A percentile compares a stretch with the other conserved stretches of the same genome.
Conservation (phyloP, 2,113 vertebrate species). For the Rhabdomys dilectus region DNA sequence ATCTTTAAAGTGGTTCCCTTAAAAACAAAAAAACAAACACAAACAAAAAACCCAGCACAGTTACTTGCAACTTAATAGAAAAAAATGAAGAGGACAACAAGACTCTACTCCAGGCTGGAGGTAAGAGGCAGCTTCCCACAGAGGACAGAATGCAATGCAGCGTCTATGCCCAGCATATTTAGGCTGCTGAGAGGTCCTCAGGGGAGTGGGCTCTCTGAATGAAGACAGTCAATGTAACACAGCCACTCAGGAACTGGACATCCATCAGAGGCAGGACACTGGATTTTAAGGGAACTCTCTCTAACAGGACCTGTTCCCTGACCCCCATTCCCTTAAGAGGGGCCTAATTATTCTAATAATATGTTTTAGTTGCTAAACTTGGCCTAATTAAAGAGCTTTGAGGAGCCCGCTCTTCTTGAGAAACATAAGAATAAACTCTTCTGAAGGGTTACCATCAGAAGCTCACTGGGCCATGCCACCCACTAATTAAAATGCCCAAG, state of each 20-base stretch:
- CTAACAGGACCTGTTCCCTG: neutral
- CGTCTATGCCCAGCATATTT: neutral
- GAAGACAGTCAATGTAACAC: neutral
- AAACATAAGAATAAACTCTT: slow-evolving; percentile 80
- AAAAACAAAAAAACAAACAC: neutral
- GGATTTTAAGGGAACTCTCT: neutral
- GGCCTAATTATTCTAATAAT: slow-evolving; percentile 77
- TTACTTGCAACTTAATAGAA: neutral
- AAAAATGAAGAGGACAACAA: neutral
- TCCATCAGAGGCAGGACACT: neutral
- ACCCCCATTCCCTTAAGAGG: slow-evolving; percentile 48
- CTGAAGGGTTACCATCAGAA: slow-evolving; percentile 83
- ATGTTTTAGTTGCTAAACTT: slow-evolving; percentile 63
- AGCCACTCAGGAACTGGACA: neutral
- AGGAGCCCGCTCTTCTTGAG: slow-evolving; percentile 71
- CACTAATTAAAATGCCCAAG: slow-evolving; percentile 87
- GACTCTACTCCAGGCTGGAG: neutral
- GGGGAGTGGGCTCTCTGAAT: neutral
- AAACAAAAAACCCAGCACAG: neutral
- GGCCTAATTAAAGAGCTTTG: slow-evolving; percentile 72
- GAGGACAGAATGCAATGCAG: neutral
- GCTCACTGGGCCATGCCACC: slow-evolving; percentile 82
- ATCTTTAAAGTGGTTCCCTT: slow-evolving; percentile 45
- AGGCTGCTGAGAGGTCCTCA: slow-evolving; percentile 16
- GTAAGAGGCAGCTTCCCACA: too few species aligned